Evolutionary conservation across 2,113 vertebrate genomes (phyloP).

Genomic region (Aspidoscelis tigris): DNA sequence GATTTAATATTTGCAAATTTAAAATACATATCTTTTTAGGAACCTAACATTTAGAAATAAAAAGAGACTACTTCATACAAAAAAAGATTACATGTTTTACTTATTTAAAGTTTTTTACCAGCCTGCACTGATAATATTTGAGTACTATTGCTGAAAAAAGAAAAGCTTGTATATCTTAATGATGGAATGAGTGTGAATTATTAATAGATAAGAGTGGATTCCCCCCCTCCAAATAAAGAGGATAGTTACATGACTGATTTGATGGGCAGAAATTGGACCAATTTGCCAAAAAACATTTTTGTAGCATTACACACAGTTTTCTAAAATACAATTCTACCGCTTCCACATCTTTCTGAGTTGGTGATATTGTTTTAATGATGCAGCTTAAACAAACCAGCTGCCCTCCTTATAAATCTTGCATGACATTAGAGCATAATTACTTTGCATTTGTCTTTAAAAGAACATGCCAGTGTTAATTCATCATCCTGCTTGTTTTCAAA

Average conservation of each 20-base stretch:
- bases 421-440: conserved; percentile 24
- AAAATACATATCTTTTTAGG: too few relatives aligned
- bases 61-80: too few relatives aligned
- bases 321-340: neutral
- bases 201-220: conserved; percentile 2
- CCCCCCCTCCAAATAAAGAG: neutral
- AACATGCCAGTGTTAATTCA: conserved; percentile 7
- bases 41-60: too few relatives aligned
- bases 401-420: conserved; percentile 34
- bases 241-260: neutral
- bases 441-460: conserved; percentile 39
- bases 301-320: conserved; percentile 2
- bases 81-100: too few relatives aligned
- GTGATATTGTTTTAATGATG: conserved; percentile 44
- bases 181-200: neutral
- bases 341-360: conserved; percentile 20
- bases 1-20: too few relatives aligned
- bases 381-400: conserved; percentile 30
- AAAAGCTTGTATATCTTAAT: neutral
- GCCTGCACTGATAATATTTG: neutral
- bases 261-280: conserved; percentile 17
- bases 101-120: too few relatives aligned
- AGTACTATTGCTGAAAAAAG: neutral
- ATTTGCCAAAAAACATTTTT: conserved; percentile 12
- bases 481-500: conserved; percentile 35